Base-by-base conservation (phyloP, 2,113 vertebrate species). In the Chionis minor region DNA sequence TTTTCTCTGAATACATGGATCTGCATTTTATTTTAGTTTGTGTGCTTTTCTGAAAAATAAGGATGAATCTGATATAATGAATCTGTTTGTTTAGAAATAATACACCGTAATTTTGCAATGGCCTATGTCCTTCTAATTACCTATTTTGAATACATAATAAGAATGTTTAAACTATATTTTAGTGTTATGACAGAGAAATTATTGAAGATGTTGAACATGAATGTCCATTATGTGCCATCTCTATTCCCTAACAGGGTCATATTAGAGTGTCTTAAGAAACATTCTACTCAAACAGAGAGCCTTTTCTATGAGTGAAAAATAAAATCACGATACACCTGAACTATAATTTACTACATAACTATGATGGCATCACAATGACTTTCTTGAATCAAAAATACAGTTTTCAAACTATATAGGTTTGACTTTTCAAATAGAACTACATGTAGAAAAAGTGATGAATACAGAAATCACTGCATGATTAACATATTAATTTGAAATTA, bases 301-400 rank as follows among this genome's bases (percentile, higher is more conserved):
- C 21, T 75, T 62, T 3, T 30, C 40, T 77, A 30, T 17, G 7
- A 83, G 14, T 0, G 2, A 32, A 62, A 79, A 61, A 59, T 13
- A 49, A 72, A 59, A 62, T 15, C 19, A 32, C 33, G 18, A 65
- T 3, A 33, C 12, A 65, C 44, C 6, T 62, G 26, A 85, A 65
- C 12, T 65, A 24, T 58, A 51, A 56, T 51, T 79, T 71, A 27
- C 30, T 55, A 49, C 5, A 28, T 24, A 81, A 54, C 8, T 55
- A 28, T 0, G 1, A 49, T 12, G 17, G 8, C 32, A 55, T n/a
- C 26, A 28, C 0, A 0, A 55, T 42, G 8, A 42, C 8, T 66
- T 74, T 61, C 62, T 15, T 62, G 52, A 67, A 54, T 40, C 1
- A 69, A 75, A 92, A 87, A 58, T 6, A 7, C 30, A 3, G 6